Conservation (phyloP, 2,797 vertebrate genomes). For the Premnoplex brunnescens region DNA sequence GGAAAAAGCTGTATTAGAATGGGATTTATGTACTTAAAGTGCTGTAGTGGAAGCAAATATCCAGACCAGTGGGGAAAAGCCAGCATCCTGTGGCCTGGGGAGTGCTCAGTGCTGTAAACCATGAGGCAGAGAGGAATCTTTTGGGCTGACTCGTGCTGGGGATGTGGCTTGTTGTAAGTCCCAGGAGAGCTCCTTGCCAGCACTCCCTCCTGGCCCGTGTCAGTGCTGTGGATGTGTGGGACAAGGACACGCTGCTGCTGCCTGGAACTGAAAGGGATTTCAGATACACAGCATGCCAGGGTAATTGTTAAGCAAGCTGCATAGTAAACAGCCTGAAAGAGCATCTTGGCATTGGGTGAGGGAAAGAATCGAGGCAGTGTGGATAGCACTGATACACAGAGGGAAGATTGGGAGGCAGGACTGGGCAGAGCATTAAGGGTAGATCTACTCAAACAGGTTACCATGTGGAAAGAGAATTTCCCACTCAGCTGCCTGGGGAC, state of each 20-base stretch:
- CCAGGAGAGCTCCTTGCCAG: background rate
- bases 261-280: background rate
- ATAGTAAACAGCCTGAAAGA: background rate
- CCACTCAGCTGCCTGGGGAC: background rate
- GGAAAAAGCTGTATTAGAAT: background rate
- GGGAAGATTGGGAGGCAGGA: background rate
- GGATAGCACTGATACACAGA: background rate
- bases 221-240: background rate
- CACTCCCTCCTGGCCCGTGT: accelerated
- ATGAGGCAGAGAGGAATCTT: background rate
- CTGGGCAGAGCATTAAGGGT: background rate
- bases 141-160: background rate
- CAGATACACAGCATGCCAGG: background rate
- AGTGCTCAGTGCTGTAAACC: background rate
- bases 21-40: background rate
- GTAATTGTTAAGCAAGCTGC: background rate
- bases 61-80: background rate
- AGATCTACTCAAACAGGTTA: background rate
- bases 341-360: background rate
- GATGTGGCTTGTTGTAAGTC: background rate
- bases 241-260: background rate
- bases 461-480: slow-evolving; percentile 22
- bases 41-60: background rate
- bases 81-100: background rate
- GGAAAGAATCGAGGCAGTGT: background rate